phyloP scores from a whole-genome alignment of 2,113 vertebrate genomes.

The Hippoglossus stenolepis region DNA sequence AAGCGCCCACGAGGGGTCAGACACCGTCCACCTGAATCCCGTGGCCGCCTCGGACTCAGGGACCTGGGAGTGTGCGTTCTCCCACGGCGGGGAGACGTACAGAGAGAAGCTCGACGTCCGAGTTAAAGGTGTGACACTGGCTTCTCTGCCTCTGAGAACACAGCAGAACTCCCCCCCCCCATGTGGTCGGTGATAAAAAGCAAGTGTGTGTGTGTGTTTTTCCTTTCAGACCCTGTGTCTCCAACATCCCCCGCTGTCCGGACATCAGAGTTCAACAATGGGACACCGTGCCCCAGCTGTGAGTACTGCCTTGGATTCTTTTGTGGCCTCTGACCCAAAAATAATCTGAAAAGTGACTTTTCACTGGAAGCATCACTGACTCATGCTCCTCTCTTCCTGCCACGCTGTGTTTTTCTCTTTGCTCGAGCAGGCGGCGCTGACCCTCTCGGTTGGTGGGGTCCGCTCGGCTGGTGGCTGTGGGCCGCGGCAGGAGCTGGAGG shows the following conservation, averaged over 20 bases:
- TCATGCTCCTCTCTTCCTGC: not conserved
- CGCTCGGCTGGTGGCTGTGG: constrained; percentile 74
- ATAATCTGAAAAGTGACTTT: not conserved
- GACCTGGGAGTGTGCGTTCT: constrained; percentile 53
- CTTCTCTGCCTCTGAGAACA: not conserved
- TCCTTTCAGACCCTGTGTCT: constrained; percentile 1
- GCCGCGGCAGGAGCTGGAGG: constrained; percentile 33
- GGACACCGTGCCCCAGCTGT: rapidly evolving
- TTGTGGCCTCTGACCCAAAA: not conserved
- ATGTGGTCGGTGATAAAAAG: not conserved
- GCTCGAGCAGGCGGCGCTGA: not conserved
- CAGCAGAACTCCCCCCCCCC: not conserved
- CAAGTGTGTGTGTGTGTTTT: not conserved
- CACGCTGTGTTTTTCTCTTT: not conserved
- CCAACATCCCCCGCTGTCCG: not conserved
- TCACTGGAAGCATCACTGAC: not conserved
- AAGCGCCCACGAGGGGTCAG: rapidly evolving
- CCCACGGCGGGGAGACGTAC: rapidly evolving
- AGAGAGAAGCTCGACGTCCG: not conserved
- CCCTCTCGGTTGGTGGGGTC: rapidly evolving
- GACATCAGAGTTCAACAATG: rapidly evolving
- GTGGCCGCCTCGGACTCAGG: constrained; percentile 43
- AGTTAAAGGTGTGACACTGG: constrained; percentile 59
- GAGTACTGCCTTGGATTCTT: rapidly evolving
- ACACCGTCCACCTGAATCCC: not conserved